phyloP scores from a whole-genome alignment of 2,797 vertebrate genomes.

The Pseudotriccus pelzelni region DNA sequence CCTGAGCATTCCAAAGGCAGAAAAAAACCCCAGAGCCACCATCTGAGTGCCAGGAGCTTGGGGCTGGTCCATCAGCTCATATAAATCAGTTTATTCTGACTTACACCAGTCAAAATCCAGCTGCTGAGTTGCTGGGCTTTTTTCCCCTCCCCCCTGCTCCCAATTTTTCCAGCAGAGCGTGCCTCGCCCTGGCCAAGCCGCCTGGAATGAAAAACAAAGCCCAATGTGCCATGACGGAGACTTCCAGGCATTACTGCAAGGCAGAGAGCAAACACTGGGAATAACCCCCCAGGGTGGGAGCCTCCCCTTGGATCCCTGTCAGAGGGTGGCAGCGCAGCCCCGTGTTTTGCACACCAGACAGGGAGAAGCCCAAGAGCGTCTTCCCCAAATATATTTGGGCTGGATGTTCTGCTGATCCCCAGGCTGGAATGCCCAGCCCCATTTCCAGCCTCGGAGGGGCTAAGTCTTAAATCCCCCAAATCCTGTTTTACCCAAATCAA shows the following conservation, averaged over 20 bases:
- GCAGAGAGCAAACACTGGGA: neutral
- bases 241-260: neutral
- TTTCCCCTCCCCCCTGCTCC: neutral
- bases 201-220: conserved; percentile 31
- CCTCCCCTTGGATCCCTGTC: neutral
- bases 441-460: accelerated
- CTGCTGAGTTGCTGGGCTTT: neutral
- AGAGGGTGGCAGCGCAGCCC: accelerated
- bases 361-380: neutral
- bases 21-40: neutral
- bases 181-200: neutral
- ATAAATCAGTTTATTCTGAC: neutral
- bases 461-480: neutral
- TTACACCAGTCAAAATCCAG: neutral
- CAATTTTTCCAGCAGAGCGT: neutral
- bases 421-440: accelerated
- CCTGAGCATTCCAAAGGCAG: neutral
- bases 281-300: neutral
- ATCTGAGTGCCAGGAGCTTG: neutral
- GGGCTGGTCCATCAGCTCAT: neutral
- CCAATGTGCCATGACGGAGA: neutral
- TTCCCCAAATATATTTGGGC: neutral
- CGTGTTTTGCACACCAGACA: accelerated
- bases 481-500: neutral
- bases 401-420: accelerated